phyloP scores from a whole-genome alignment of 1,140 invertebrate genomes.

The Pachypsylla venusta region DNA sequence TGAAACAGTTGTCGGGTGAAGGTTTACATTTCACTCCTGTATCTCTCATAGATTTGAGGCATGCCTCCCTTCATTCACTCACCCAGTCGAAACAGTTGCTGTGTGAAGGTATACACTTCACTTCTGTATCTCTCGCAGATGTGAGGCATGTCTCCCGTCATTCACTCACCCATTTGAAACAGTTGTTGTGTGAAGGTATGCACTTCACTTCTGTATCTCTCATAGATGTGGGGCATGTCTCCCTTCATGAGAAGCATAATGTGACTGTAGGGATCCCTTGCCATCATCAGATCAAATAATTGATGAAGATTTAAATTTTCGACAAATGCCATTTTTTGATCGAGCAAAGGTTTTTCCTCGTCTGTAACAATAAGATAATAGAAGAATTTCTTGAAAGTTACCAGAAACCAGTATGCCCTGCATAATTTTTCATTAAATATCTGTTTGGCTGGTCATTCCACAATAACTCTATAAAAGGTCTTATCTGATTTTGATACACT shows the following conservation, averaged over 20 bases:
- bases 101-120: neutral
- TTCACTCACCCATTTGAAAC: conserved; percentile 1
- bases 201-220: neutral
- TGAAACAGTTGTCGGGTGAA: too few relatives aligned
- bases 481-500: too few relatives aligned
- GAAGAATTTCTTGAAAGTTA: too few relatives aligned
- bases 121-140: neutral
- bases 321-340: neutral
- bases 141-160: neutral
- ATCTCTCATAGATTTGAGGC: neutral
- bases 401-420: too few relatives aligned
- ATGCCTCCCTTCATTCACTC: neutral
- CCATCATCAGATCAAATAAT: neutral
- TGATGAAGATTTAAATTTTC: neutral
- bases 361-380: too few relatives aligned
- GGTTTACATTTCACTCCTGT: too few relatives aligned
- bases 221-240: neutral
- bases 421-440: too few relatives aligned
- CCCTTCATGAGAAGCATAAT: neutral
- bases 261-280: conserved; percentile 4
- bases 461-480: too few relatives aligned
- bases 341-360: neutral
- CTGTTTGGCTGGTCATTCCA: too few relatives aligned
- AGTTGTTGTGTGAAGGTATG: neutral
- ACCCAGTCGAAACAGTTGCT: neutral